A percentile compares a stretch with the other conserved stretches of the same genome.
Evolutionary conservation across 2,797 vertebrate genomes (phyloP).

Genomic region (Kryptolebias ocellatus): DNA sequence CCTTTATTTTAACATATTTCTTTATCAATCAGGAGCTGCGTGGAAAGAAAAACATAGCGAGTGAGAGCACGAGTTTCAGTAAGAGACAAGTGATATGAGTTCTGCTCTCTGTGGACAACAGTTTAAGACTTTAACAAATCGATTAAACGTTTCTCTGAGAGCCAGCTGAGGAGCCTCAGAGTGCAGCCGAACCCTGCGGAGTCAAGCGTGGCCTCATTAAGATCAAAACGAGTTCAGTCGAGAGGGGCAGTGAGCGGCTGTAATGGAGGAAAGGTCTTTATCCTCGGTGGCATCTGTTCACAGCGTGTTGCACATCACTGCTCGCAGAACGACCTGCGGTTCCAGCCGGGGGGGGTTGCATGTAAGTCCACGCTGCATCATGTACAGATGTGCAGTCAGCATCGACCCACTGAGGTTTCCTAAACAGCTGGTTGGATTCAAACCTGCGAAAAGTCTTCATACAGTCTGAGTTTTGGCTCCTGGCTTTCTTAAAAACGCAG

Average conservation of each 20-base stretch:
- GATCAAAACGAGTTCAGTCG: conserved; percentile 48
- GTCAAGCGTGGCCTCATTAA: conserved; percentile 41
- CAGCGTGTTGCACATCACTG: conserved; percentile 54
- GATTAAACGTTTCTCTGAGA: not conserved
- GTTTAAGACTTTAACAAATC: not conserved
- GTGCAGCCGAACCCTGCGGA: not conserved
- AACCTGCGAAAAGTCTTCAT: too few relatives aligned
- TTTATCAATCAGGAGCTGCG: conserved; percentile 43
- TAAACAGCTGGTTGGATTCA: too few relatives aligned
- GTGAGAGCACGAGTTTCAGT: not conserved
- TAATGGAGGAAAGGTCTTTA: conserved; percentile 54
- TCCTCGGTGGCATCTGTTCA: conserved; percentile 66
- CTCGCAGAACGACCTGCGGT: conserved; percentile 41
- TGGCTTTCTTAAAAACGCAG: too few relatives aligned
- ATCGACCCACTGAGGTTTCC: too few relatives aligned
- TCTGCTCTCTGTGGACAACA: not conserved
- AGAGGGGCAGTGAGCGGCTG: conserved; percentile 23
- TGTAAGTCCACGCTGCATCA: conserved; percentile 2
- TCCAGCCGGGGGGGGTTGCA: conserved; percentile 15
- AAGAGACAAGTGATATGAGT: not conserved
- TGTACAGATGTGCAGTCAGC: not conserved
- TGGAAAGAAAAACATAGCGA: conserved; percentile 47
- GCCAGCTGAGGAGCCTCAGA: not conserved
- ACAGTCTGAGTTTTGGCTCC: too few relatives aligned
- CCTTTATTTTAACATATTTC: conserved; percentile 61